Conservation (phyloP, 2,888 invertebrate genomes). For the Blomia tropicalis region DNA sequence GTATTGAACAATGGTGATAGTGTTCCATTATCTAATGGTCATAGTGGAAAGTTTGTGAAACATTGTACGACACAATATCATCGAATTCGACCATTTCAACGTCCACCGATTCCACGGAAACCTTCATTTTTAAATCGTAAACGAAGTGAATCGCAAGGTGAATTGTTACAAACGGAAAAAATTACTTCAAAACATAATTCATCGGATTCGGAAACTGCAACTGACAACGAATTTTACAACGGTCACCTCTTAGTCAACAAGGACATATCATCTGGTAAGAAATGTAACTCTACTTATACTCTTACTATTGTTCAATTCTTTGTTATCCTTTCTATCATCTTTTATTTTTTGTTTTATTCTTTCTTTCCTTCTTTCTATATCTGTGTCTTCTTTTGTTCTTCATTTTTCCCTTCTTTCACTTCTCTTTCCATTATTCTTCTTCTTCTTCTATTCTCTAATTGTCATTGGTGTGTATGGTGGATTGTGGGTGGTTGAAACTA, state of each 20-base stretch:
- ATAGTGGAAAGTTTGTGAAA: not conserved
- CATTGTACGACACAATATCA: not conserved
- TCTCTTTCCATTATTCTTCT: not conserved
- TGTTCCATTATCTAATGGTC: no score
- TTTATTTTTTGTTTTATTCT: not conserved
- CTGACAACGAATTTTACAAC: no score
- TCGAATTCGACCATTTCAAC: not conserved
- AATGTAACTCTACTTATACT: not conserved
- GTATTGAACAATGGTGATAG: no score
- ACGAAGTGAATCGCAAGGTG: no score
- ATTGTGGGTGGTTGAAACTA: no score
- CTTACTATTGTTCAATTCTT: not conserved
- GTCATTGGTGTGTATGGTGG: no score
- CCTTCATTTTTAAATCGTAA: not conserved
- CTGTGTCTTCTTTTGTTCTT: not conserved
- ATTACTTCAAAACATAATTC: no score
- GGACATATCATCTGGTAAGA: not conserved
- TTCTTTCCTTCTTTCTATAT: not conserved
- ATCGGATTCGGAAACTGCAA: no score
- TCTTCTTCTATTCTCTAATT: not conserved
- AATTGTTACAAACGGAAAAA: no score
- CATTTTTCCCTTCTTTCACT: not conserved
- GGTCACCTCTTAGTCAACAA: not conserved
- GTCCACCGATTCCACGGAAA: conserved; percentile 3
- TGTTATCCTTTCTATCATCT: not conserved